Base-by-base conservation (phyloP, 1,140 invertebrate genomes). In the Drosophila bocki region DNA sequence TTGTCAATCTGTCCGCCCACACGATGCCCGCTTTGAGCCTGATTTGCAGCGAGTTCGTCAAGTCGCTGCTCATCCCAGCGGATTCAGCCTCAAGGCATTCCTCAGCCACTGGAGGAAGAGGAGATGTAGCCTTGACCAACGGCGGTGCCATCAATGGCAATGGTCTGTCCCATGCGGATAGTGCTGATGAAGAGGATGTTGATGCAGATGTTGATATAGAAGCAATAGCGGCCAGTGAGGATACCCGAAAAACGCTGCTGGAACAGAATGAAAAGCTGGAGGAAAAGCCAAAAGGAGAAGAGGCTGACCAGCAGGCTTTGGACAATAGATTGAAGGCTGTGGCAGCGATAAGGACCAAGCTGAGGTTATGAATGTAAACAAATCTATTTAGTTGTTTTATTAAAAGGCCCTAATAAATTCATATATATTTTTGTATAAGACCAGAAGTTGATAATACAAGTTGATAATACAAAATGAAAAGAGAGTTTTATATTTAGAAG, bases 11-110 rank as follows among this genome's bases (percentile, higher is more conserved):
- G 63, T 92, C 94, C 35, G 91, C 94, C 50, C 94, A 94, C 62
- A 94, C 94, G 22, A 91, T 94, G 82, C 93, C 94, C 17, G 93
- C 94, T 6, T 93, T 94, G 93, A 93, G 92, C 74, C 71, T 94
- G 70, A 77, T 94, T 8, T 94, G 94, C 69, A 90, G 91, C 56
- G 92, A 94, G 48, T 94, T 94, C 63, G 82, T 94, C 7, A 78
- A 93, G 33, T 94, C 94, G 29, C 64, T 94, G 29, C 75, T 93
- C 13, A 80, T 68, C 59, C 77, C 82, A 19, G 80, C 91, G 8
- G 86, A 90, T 13, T 45, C 63, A 7, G n/a, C 59, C 54, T 53
- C 45, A 13, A 76, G 61, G 42, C 65, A 75, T 41, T 69, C 58
- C 13, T 39, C 48, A 48, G n/a, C 50, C 37, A 37, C 37, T 8